Base-by-base conservation (phyloP, 2,888 invertebrate genomes). In the Leptinotarsa rubiginosa region DNA sequence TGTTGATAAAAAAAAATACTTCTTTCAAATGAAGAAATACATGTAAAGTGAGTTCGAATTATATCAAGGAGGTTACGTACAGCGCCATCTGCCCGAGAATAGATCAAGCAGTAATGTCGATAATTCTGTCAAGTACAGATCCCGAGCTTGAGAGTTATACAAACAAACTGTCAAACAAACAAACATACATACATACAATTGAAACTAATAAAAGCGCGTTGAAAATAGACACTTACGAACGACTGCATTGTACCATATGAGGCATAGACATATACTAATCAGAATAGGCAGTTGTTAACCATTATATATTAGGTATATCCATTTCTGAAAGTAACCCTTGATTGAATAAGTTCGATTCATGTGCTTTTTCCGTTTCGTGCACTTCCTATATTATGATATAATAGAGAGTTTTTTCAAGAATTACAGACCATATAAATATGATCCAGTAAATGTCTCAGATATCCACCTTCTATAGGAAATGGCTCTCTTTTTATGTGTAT, bases 201-300 rank as follows among this genome's bases (percentile, higher is more conserved):
- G n/a, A n/a, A n/a, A n/a, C n/a, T n/a, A n/a, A n/a, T n/a, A n/a
- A n/a, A n/a, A n/a, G n/a, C n/a, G n/a, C n/a, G n/a, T n/a, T 47
- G 1, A 3, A 20, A 13, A 13, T 13, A 4, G 22, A 18, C 18
- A 75, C 79, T 81, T 81, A 81, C 81, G 70, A 81, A 69, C 69
- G 77, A 76, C 65, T 80, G 80, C 82, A 82, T 81, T 18, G 50
- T 4, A 65, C 18, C 73, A 70, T 66, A 72, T 70, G 70, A 65
- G 13, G 5, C 18, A 41, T 41, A 4, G 13, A 31, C 41, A 4
- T 52, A 20, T 47, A 73, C 73, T 76, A 72, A 70, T 49, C 68
- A 65, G 16, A 70, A 65, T 73, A 56, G 13, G 52, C 31, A 47
- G 64, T 62, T 67, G 62, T 47, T 22, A 47, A 47, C 72, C 65